These are phyloP conservation scores for Picathartes gymnocephalus DNA, from an alignment of 2,113 vertebrate species.

Conservation along the genomic window DNA sequence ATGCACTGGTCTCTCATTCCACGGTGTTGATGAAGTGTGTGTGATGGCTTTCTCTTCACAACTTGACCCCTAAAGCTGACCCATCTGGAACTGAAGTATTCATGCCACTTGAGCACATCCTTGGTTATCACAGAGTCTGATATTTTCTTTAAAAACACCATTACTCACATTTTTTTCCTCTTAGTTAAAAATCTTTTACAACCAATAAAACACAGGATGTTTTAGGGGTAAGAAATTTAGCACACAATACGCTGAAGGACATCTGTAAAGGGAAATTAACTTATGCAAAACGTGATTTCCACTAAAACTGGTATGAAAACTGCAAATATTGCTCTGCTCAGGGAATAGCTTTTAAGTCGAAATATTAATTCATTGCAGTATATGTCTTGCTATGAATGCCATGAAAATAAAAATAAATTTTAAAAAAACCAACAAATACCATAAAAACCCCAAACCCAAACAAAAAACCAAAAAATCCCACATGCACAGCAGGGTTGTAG, in stretches of 20 bases:
- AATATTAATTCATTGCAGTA: neutral
- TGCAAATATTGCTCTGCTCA: neutral
- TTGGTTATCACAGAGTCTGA: conserved; percentile 60
- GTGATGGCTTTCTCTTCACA: conserved; percentile 83
- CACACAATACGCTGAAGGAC: neutral
- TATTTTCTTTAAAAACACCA: conserved; percentile 67
- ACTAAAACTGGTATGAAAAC: neutral
- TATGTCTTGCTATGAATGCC: neutral
- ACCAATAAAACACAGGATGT: neutral
- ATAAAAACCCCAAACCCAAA: neutral
- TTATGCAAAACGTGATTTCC: neutral
- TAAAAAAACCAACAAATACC: rapidly evolving
- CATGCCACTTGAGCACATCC: conserved; percentile 70
- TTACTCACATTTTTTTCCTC: neutral
- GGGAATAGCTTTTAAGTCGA: neutral
- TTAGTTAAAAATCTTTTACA: conserved; percentile 18
- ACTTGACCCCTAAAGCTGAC: conserved; percentile 78
- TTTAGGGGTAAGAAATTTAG: neutral
- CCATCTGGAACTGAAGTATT: conserved; percentile 76
- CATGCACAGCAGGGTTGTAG: neutral
- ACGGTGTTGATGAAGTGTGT: conserved; percentile 84
- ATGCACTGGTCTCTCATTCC: conserved; percentile 80
- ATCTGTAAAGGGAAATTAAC: neutral
- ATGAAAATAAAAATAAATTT: neutral
- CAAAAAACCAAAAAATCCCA: neutral